Percentiles rank a stretch among this genome's conserved stretches.
phyloP scores from a whole-genome alignment of 2,113 vertebrate genomes.

The Bufo bufo region DNA sequence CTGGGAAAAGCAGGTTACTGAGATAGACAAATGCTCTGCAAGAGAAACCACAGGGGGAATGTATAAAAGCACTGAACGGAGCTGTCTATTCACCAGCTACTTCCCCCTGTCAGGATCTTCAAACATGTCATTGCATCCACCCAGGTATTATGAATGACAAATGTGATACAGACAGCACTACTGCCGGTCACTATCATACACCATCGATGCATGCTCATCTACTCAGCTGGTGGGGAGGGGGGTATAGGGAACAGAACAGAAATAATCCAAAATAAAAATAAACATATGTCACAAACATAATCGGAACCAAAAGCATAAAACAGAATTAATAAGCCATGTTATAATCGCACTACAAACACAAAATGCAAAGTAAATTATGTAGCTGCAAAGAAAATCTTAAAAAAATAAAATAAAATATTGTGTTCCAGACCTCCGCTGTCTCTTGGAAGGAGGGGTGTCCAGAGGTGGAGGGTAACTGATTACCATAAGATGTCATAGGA shows the following conservation, averaged over 20 bases:
- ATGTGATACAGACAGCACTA: not conserved
- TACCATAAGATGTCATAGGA: too few relatives aligned
- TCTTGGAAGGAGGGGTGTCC: slow-evolving; percentile 28
- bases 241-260: slow-evolving; percentile 1
- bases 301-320: slow-evolving; percentile 31
- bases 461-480: not conserved
- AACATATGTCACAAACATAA: slow-evolving; percentile 18
- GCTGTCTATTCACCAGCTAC: not conserved
- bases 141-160: not conserved
- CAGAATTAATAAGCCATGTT: slow-evolving; percentile 46
- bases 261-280: slow-evolving; percentile 20
- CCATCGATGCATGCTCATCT: not conserved
- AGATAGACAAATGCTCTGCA: slow-evolving; percentile 95
- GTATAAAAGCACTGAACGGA: not conserved
- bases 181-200: not conserved
- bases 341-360: slow-evolving; percentile 17
- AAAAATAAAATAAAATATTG: not conserved
- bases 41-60: slow-evolving; percentile 52
- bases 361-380: slow-evolving; percentile 12
- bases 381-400: slow-evolving; percentile 17
- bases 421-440: slow-evolving; percentile 21
- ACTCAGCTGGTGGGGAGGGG: not conserved
- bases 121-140: not conserved
- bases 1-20: slow-evolving; percentile 95
- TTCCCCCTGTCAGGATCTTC: not conserved